Evolutionary conservation across 2,888 invertebrate species (phyloP).

Genomic region (Trichogramma evanescens): DNA sequence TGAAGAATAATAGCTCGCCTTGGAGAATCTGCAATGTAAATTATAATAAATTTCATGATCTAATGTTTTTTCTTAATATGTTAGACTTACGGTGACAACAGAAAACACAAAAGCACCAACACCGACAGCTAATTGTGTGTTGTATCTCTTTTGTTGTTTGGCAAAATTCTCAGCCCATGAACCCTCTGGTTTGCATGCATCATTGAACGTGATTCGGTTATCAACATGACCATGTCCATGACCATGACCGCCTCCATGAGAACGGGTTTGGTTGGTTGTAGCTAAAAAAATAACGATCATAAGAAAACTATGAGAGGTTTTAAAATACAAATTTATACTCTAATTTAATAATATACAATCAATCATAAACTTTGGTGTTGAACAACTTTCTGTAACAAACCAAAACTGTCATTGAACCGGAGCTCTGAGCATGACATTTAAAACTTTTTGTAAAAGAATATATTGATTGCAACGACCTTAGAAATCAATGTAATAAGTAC

Average conservation of each 20-base stretch:
- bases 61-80: background rate
- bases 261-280: too few relatives aligned
- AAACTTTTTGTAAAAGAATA: too few relatives aligned
- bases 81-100: background rate
- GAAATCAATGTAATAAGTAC: too few relatives aligned
- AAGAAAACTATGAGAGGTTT: too few relatives aligned
- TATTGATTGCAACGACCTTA: too few relatives aligned
- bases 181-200: constrained; percentile 11
- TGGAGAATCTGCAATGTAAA: constrained; percentile 8
- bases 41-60: background rate
- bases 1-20: constrained; percentile 14
- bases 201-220: constrained; percentile 9
- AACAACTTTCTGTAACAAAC: background rate
- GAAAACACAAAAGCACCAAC: background rate
- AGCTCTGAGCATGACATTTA: too few relatives aligned
- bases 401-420: too few relatives aligned
- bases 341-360: background rate
- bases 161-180: constrained; percentile 9
- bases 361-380: background rate
- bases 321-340: background rate
- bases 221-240: background rate
- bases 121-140: constrained; percentile 1
- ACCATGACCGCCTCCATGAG: too few relatives aligned
- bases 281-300: too few relatives aligned
- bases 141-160: constrained; percentile 9